Percentiles rank a stretch among this genome's conserved stretches.
phyloP scores from a whole-genome alignment of 2,888 invertebrate genomes.

The Macrosoma leucophasiata region DNA sequence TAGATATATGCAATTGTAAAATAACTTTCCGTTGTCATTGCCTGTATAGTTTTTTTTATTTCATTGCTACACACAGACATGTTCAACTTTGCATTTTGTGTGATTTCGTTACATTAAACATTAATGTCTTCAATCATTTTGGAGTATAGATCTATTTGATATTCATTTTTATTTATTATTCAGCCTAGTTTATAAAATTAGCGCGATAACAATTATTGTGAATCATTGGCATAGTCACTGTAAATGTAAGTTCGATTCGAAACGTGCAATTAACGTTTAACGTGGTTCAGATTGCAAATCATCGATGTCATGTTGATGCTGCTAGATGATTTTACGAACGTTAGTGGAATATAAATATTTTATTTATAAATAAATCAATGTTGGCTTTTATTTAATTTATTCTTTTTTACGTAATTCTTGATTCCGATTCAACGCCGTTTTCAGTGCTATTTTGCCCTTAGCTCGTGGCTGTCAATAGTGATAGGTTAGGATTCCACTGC shows the following conservation, averaged over 20 bases:
- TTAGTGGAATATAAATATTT: constrained; percentile 68
- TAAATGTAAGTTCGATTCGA: no score
- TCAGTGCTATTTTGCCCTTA: no score
- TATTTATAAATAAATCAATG: constrained; percentile 43
- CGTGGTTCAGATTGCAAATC: constrained; percentile 22
- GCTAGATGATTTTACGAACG: constrained; percentile 52
- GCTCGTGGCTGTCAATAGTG: neutral
- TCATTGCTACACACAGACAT: neutral
- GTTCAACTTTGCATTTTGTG: constrained; percentile 11
- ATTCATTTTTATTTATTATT: constrained; percentile 18
- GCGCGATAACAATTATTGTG: constrained; percentile 6
- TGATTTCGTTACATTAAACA: constrained; percentile 10
- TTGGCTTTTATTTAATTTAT: constrained; percentile 33
- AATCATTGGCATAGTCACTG: no score
- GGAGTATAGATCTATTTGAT: constrained; percentile 32
- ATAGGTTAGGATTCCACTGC: no score
- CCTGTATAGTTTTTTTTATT: no score
- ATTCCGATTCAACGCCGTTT: no score
- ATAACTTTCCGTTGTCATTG: no score
- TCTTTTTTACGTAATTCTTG: constrained; percentile 9
- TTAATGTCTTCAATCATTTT: constrained; percentile 20
- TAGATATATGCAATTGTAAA: no score
- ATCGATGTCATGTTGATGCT: constrained; percentile 39
- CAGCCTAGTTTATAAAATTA: constrained; percentile 15
- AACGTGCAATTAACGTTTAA: no score